Conservation (phyloP, 2,888 invertebrate species). For the Drosophila conformis region DNA sequence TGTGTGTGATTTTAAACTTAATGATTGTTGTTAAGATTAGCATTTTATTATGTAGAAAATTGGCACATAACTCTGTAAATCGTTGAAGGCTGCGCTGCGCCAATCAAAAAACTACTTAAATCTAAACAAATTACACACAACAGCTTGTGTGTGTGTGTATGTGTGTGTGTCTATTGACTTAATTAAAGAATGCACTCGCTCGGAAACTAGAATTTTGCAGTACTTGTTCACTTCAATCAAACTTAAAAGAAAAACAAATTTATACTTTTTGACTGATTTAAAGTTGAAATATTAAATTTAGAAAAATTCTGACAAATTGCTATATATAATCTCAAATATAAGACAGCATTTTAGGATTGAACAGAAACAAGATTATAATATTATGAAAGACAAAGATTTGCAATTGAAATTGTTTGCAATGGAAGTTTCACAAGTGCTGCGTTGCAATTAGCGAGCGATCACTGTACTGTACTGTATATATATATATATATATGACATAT, state of each 20-base stretch:
- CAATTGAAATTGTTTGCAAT: neutral
- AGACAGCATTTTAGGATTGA: neutral
- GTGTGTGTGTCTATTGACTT: constrained; percentile 28
- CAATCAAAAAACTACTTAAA: constrained; percentile 72
- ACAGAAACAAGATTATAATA: neutral
- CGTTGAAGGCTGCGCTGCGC: constrained; percentile 74
- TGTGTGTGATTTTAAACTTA: constrained; percentile 44
- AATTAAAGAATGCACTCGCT: constrained; percentile 29
- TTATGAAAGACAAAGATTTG: neutral
- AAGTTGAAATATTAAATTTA: neutral
- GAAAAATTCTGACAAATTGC: neutral
- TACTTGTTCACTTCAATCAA: neutral
- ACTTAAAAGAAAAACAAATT: neutral
- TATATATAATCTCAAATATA: neutral
- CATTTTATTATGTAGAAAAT: constrained; percentile 68
- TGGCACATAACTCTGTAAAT: constrained; percentile 75
- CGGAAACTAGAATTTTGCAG: neutral
- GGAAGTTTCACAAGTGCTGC: neutral
- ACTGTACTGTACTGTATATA: constrained; percentile 29
- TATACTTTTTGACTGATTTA: neutral
- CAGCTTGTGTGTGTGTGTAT: constrained; percentile 22
- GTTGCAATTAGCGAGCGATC: constrained; percentile 1
- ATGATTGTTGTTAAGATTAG: constrained; percentile 35
- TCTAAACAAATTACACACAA: constrained; percentile 35
- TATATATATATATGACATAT: constrained; percentile 51